Evolutionary conservation across 2,888 invertebrate genomes (phyloP).

Genomic region (Meandrusa payeni): DNA sequence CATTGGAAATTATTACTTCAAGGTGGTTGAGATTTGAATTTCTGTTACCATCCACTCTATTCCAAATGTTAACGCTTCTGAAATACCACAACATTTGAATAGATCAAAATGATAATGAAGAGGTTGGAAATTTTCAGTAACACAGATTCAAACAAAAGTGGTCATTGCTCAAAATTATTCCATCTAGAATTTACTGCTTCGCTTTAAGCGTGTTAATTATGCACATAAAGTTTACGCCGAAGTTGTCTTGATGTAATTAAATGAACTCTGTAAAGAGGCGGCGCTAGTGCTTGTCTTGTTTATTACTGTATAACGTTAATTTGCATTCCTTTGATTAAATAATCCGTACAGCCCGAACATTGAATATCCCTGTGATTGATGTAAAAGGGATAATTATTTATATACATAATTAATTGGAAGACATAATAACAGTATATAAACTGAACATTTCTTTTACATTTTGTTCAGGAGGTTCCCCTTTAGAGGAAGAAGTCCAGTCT

Average conservation of each 20-base stretch:
- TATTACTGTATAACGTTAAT: slow-evolving; percentile 11
- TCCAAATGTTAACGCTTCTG: too few relatives aligned
- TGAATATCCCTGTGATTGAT: too few relatives aligned
- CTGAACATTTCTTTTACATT: too few relatives aligned
- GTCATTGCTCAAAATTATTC: slow-evolving; percentile 12
- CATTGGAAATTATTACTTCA: too few relatives aligned
- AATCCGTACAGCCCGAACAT: not conserved
- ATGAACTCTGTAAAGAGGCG: slow-evolving; percentile 8
- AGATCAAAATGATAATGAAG: not conserved
- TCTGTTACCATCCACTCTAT: too few relatives aligned
- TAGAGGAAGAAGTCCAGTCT: too few relatives aligned
- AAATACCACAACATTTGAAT: too few relatives aligned
- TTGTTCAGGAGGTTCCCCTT: too few relatives aligned
- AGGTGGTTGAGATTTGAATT: too few relatives aligned
- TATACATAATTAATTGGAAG: too few relatives aligned
- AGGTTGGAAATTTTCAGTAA: not conserved
- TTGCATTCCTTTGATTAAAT: slow-evolving; percentile 16
- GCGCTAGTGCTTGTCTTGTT: slow-evolving; percentile 9
- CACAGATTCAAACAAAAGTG: not conserved
- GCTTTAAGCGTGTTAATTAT: slow-evolving; percentile 14
- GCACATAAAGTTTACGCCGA: slow-evolving; percentile 11
- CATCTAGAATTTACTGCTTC: not conserved
- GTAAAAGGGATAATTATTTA: too few relatives aligned
- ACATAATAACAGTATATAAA: too few relatives aligned
- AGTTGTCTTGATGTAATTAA: slow-evolving; percentile 15